Percentiles rank a stretch among this genome's conserved stretches.
Conservation (phyloP, 1,140 invertebrate genomes). For the Stratiolaelaps scimitus region DNA sequence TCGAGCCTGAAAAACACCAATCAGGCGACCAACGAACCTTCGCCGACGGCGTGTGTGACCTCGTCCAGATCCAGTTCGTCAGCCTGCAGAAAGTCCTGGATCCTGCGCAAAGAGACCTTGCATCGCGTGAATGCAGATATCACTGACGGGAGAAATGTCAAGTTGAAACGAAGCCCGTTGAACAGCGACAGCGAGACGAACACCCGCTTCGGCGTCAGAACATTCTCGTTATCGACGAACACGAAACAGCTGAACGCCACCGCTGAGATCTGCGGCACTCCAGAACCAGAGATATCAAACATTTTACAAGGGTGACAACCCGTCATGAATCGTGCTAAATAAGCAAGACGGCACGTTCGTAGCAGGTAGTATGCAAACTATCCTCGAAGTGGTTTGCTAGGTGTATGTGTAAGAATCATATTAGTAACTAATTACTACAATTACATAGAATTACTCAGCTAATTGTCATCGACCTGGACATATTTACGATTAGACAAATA, state of each 20-base stretch:
- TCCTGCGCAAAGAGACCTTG: conserved; percentile 1
- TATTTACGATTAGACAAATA: no score
- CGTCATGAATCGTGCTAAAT: no score
- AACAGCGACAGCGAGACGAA: conserved; percentile 96
- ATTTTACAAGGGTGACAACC: no score
- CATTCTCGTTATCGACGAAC: conserved; percentile 49
- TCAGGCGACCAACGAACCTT: conserved; percentile 7
- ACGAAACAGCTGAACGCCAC: conserved; percentile 84
- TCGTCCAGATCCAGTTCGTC: conserved; percentile 7
- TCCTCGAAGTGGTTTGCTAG: no score
- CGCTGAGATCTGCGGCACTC: conserved; percentile 44
- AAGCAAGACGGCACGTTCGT: no score
- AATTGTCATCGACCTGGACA: no score
- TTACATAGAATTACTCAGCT: no score
- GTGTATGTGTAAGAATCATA: no score
- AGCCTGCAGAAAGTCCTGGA: conserved; percentile 20
- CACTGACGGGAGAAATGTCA: conserved; percentile 36
- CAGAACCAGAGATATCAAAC: not conserved
- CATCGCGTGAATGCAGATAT: conserved; percentile 3
- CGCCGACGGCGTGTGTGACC: not conserved
- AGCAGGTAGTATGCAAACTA: no score
- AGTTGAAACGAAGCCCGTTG: conserved; percentile 88
- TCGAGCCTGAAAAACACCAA: no score
- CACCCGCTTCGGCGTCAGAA: conserved; percentile 73
- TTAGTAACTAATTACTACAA: no score